Conservation (phyloP, 2,888 invertebrate genomes). For the Plebejus argus region DNA sequence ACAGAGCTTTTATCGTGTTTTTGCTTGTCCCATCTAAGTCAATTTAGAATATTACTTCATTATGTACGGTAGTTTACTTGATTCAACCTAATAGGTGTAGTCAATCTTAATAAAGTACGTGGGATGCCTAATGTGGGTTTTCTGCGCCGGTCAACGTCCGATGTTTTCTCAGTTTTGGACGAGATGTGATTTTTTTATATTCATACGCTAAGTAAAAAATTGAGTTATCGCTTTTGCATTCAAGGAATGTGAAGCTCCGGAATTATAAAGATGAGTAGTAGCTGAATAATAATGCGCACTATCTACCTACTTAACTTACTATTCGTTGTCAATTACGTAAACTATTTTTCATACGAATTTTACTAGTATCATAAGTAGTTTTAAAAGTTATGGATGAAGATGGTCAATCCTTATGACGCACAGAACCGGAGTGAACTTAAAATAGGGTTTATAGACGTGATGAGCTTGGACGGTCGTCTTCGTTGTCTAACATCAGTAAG, state of each 20-base stretch:
- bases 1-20: constrained; percentile 29
- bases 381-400: no score
- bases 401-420: no score
- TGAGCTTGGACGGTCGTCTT: not conserved
- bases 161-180: not conserved
- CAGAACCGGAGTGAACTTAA: not conserved
- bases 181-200: not conserved
- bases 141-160: not conserved
- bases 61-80: constrained; percentile 21
- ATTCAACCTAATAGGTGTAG: not conserved
- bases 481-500: no score
- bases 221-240: no score
- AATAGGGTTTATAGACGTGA: not conserved
- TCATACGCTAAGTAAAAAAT: no score
- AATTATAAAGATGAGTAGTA: no score
- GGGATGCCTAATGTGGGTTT: not conserved
- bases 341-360: no score
- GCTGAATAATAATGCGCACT: no score
- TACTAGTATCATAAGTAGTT: no score
- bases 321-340: no score
- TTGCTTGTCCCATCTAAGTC: constrained; percentile 11
- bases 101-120: constrained; percentile 23
- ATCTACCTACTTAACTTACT: no score
- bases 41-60: constrained; percentile 27
- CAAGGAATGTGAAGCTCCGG: no score